A percentile compares a stretch with the other conserved stretches of the same genome.
Conservation (phyloP, 2,797 vertebrate genomes). For the Lacerta viridis region DNA sequence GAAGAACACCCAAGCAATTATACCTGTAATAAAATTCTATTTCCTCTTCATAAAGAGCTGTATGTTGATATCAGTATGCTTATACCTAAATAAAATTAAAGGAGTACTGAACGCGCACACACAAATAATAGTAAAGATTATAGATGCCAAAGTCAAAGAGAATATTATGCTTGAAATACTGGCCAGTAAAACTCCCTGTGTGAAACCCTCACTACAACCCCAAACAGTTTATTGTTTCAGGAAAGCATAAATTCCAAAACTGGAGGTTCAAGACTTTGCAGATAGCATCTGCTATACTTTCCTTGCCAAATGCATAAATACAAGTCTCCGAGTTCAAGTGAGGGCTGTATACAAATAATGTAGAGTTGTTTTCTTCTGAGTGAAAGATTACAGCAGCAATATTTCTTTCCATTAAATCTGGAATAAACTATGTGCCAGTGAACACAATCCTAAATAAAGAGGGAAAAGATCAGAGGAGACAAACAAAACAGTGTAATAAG, state of each 20-base stretch:
- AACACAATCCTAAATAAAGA: constrained; percentile 32
- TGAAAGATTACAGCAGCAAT: constrained; percentile 50
- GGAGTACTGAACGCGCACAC: constrained; percentile 1
- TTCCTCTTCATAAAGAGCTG: constrained; percentile 36
- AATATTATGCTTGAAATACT: constrained; percentile 49
- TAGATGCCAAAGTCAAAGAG: constrained; percentile 35
- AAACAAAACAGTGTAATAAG: constrained; percentile 24
- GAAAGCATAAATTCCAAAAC: constrained; percentile 66
- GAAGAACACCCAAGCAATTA: background rate
- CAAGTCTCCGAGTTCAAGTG: constrained; percentile 57
- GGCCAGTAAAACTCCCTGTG: constrained; percentile 32
- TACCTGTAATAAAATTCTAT: constrained; percentile 28
- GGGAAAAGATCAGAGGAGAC: constrained; percentile 23
- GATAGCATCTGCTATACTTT: constrained; percentile 59
- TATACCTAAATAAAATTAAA: constrained; percentile 24
- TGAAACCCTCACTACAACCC: constrained; percentile 53
- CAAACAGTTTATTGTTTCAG: constrained; percentile 62
- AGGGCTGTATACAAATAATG: constrained; percentile 51
- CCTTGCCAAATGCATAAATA: constrained; percentile 63
- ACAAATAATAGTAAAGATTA: constrained; percentile 55
- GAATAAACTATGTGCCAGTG: constrained; percentile 23
- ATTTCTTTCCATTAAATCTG: constrained; percentile 59
- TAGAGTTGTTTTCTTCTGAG: constrained; percentile 51
- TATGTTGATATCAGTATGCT: constrained; percentile 37
- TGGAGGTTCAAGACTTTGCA: constrained; percentile 65